Conservation (phyloP, 2,113 vertebrate species). For the Alouatta palliata region DNA sequence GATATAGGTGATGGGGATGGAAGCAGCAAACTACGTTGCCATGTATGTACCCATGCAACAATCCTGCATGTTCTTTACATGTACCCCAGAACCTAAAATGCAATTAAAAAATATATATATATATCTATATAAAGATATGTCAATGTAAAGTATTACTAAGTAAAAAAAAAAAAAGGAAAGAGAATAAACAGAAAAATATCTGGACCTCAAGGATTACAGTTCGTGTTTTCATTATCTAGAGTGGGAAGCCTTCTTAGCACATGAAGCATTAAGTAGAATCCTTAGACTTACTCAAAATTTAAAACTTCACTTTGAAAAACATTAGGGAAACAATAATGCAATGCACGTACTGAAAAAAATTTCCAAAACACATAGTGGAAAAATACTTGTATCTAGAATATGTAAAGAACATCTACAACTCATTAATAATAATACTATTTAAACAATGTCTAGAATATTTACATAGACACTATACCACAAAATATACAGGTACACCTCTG, state of each 20-base stretch:
- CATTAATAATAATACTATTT: neutral
- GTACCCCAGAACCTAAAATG: too few relatives aligned
- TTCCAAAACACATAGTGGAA: neutral
- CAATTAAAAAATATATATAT: too few relatives aligned
- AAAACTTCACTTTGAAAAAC: neutral
- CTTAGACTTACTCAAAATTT: neutral
- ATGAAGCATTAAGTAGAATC: neutral
- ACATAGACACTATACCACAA: neutral
- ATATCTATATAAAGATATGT: too few relatives aligned
- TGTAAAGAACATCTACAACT: neutral
- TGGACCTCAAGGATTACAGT: neutral
- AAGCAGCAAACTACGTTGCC: too few relatives aligned
- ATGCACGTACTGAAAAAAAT: neutral
- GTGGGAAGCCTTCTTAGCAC: neutral
- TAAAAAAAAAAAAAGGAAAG: too few relatives aligned
- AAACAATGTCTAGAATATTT: neutral
- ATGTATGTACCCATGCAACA: too few relatives aligned
- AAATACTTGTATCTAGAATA: neutral
- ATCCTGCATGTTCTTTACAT: too few relatives aligned
- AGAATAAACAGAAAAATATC: neutral
- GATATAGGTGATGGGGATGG: too few relatives aligned
- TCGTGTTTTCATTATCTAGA: neutral
- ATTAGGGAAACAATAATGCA: neutral
- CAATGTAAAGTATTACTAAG: too few relatives aligned
- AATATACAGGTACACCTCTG: neutral